phyloP scores from a whole-genome alignment of 2,113 vertebrate species.

The Anolis carolinensis region DNA sequence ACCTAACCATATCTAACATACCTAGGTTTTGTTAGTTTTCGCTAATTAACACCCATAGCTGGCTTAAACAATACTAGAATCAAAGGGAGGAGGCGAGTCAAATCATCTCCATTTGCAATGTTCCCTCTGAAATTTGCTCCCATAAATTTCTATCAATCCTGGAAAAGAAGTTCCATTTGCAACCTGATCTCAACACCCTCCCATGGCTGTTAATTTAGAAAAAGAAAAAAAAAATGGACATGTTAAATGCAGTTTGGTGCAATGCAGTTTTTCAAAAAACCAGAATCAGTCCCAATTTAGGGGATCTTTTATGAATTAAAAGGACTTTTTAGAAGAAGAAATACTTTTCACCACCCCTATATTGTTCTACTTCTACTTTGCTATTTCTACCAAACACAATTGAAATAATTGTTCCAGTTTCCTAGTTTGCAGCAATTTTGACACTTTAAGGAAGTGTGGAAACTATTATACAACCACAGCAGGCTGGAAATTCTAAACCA shows the following conservation, averaged over 20 bases:
- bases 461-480: conserved; percentile 9
- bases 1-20: background rate
- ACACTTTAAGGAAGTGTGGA: conserved; percentile 36
- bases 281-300: background rate
- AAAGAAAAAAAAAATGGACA: background rate
- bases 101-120: background rate
- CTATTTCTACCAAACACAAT: conserved; percentile 36
- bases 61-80: background rate
- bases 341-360: background rate
- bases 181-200: background rate
- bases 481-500: background rate
- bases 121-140: background rate
- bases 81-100: background rate
- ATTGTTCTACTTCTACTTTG: background rate
- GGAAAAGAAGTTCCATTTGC: background rate
- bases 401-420: conserved; percentile 33
- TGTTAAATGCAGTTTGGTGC: background rate
- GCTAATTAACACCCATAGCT: background rate
- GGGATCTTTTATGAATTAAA: background rate
- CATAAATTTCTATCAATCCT: background rate
- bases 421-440: background rate
- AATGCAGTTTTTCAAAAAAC: background rate
- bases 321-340: background rate
- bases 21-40: background rate
- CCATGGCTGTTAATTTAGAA: background rate